Base-by-base conservation (phyloP, 2,113 vertebrate species). In the Acanthisitta chloris region DNA sequence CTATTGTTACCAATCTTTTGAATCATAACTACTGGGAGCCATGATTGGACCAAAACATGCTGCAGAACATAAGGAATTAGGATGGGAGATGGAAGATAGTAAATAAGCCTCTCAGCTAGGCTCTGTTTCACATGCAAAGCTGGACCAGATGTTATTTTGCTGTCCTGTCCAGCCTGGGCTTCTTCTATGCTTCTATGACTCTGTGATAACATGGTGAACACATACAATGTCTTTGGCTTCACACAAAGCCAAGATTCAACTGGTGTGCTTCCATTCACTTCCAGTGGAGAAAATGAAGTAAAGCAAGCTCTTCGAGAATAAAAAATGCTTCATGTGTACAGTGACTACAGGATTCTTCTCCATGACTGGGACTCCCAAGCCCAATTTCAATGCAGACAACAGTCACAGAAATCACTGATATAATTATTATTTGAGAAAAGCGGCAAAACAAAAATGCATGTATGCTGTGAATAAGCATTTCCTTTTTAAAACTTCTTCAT, bases 131-230 rank as follows among this genome's bases (percentile, higher is more conserved):
- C 28, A 19, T 12, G 14, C 31, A 82, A 52, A 7, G 16, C 0
- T 59, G 33, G 57, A 34, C 3, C 12, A n/a, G 16, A 16, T 29
- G 48, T 65, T 16, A 18, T 58, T 69, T 43, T 2, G 3, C 31
- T 10, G 28, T 49, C 8, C 14, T 80, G 21, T 49, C 18, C n/a
- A 58, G 2, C 6, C 9, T 31, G 10, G 4, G 23, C 25, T 51
- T 51, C 16, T 29, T 46, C 26, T 38, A 16, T 19, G 31, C 20
- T 78, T 71, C 23, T 28, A 1, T 45, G 57, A 33, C 12, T 67
- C 26, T 20, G 0, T 29, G 42, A 62, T 51, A 62, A 38, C 2
- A 4, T 0, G 2, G 6, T 28, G 34, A 59, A 48, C 14, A 43
- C 45, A 26, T 14, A 46, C 12, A 10, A 45, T 4, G 19, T 29